Percentiles rank a stretch among this genome's conserved stretches.
Evolutionary conservation across 2,113 vertebrate species (phyloP).

Genomic region (Gobiocypris rarus): DNA sequence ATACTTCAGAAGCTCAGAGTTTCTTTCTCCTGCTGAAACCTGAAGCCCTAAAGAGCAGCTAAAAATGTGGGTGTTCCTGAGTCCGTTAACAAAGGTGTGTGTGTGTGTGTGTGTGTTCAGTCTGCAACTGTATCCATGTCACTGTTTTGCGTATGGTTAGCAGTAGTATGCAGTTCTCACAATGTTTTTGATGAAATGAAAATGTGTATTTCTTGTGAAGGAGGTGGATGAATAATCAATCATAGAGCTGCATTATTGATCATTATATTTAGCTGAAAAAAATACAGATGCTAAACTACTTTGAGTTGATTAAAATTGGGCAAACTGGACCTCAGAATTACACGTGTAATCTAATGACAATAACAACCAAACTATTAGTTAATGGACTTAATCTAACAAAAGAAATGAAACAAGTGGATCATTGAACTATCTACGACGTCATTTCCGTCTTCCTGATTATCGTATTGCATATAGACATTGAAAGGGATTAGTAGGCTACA

Average conservation of each 20-base stretch:
- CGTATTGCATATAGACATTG: not conserved
- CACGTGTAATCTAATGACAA: not conserved
- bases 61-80: slow-evolving; percentile 73
- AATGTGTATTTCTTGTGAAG: not conserved
- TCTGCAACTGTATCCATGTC: slow-evolving; percentile 6
- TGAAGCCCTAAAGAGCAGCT: slow-evolving; percentile 68
- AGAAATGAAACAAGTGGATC: not conserved
- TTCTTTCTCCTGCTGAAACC: slow-evolving; percentile 76
- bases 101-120: slow-evolving; percentile 73
- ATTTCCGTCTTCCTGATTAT: not conserved
- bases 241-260: not conserved
- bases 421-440: not conserved
- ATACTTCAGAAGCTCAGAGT: slow-evolving; percentile 57
- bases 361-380: not conserved
- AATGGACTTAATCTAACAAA: not conserved
- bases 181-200: not conserved
- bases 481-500: not conserved
- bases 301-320: not conserved
- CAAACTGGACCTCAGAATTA: not conserved
- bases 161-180: not conserved
- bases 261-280: not conserved
- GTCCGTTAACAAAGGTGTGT: slow-evolving; percentile 77
- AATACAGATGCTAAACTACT: not conserved
- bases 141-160: not conserved
- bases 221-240: not conserved